phyloP scores from a whole-genome alignment of 2,888 invertebrate species.

The Morpho achilles region DNA sequence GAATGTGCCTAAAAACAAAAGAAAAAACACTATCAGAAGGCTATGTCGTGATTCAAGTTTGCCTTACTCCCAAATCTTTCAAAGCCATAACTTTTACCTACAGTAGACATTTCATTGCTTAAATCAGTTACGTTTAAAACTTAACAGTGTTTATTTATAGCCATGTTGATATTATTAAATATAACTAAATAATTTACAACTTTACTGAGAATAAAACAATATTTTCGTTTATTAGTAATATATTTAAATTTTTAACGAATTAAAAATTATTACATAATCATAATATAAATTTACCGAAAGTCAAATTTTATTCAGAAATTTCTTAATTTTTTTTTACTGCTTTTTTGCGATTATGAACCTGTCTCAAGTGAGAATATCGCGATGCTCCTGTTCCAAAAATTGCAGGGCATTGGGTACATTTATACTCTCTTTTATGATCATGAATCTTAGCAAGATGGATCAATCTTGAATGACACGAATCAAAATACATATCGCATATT shows the following conservation, averaged over 20 bases:
- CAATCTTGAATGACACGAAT: slow-evolving; percentile 46
- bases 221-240: too few relatives aligned
- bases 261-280: too few relatives aligned
- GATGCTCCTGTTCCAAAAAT: slow-evolving; percentile 51
- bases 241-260: too few relatives aligned
- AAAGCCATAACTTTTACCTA: too few relatives aligned
- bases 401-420: slow-evolving; percentile 44
- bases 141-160: not conserved
- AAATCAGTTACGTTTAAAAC: not conserved
- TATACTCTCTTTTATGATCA: slow-evolving; percentile 46
- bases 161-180: not conserved
- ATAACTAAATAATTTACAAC: not conserved
- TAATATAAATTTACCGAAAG: too few relatives aligned
- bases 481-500: slow-evolving; percentile 45
- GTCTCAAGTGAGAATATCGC: slow-evolving; percentile 56
- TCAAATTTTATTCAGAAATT: too few relatives aligned
- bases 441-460: slow-evolving; percentile 48
- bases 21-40: slow-evolving; percentile 47
- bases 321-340: not conserved
- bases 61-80: too few relatives aligned
- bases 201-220: too few relatives aligned
- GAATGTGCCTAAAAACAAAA: slow-evolving; percentile 64
- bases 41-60: too few relatives aligned
- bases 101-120: not conserved
- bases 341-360: slow-evolving; percentile 42